These are phyloP conservation scores for Nasonovia ribisnigri DNA, from an alignment of 2,888 invertebrate genomes.

Conservation along the genomic window DNA sequence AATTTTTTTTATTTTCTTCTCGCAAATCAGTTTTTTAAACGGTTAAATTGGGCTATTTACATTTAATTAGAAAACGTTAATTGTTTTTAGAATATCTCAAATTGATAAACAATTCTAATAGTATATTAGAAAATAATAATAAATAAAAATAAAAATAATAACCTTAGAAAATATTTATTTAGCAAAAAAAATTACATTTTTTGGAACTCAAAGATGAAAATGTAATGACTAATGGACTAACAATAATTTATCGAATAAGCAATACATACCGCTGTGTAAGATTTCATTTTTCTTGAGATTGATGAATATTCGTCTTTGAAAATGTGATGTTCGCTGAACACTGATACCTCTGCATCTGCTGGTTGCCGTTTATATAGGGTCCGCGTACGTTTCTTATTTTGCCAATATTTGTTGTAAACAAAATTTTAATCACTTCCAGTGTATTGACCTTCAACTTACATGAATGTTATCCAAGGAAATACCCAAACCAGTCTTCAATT, in stretches of 20 bases:
- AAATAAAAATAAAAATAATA: too few relatives aligned
- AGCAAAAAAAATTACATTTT: background rate
- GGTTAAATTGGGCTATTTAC: background rate
- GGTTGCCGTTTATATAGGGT: constrained; percentile 24
- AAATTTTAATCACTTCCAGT: constrained; percentile 26
- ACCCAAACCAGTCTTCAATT: constrained; percentile 27
- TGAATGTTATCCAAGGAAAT: background rate
- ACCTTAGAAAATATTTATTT: background rate
- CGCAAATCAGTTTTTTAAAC: background rate
- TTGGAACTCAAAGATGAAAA: background rate
- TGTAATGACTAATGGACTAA: background rate
- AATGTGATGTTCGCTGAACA: background rate
- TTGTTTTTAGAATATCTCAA: background rate
- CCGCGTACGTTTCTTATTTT: constrained; percentile 5
- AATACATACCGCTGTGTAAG: constrained; percentile 10
- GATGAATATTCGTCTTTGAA: background rate
- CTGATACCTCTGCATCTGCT: background rate
- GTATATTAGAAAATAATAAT: too few relatives aligned
- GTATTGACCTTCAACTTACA: constrained; percentile 28
- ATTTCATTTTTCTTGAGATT: constrained; percentile 9
- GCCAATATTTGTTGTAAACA: constrained; percentile 13
- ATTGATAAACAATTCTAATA: background rate
- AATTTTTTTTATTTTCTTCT: background rate
- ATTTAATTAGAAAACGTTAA: background rate
- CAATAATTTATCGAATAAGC: background rate